Base-by-base conservation (phyloP, 2,113 vertebrate species). In the Cyprinus carpio region DNA sequence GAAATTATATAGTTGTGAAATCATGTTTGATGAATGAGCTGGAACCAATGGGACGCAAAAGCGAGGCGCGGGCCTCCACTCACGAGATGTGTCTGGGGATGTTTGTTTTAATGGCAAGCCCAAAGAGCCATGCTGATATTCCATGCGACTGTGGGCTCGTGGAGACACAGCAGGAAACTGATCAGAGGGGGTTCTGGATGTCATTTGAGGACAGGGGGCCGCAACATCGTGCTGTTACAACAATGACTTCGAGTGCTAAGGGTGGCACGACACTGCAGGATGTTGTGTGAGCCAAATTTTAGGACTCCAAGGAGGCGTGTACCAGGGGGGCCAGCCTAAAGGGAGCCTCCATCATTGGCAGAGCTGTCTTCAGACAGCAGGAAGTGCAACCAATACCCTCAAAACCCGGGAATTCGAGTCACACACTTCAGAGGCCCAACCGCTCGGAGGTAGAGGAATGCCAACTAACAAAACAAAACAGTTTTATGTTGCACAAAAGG, bases 261-360 rank as follows among this genome's bases (percentile, higher is more conserved):
- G 75, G 84, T 51, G 64, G 46, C 56, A 29, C n/a, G 27, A 16
- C 60, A 72, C 86, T 62, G 46, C 69, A 15, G 88, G 86, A 46
- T 72, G 74, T 64, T 31, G 81, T 62, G 54, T 49, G 86, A 84
- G 64, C 62, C 84, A 87, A 62, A 87, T 89, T 87, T 78, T 80
- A 89, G 64, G 56, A 67, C 75, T 40, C 56, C 5, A 29, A 34
- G 82, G 37, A 84, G 65, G 43, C 16, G 49, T 49, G 37, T 56
- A n/a, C 75, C 27, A 18, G 43, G 49, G 49, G n/a, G 46, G 84
- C 27, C 4, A 58, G 13, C 78, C 46, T 10, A 67, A 74, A 83
- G 23, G 34, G 71, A 67, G 71, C 20, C 56, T 25, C 40, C 49
- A 34, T 64, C n/a, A n/a, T 37, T 82, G 51, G 75, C 34, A 78